phyloP scores from a whole-genome alignment of 2,797 vertebrate genomes.

The Pygocentrus nattereri region DNA sequence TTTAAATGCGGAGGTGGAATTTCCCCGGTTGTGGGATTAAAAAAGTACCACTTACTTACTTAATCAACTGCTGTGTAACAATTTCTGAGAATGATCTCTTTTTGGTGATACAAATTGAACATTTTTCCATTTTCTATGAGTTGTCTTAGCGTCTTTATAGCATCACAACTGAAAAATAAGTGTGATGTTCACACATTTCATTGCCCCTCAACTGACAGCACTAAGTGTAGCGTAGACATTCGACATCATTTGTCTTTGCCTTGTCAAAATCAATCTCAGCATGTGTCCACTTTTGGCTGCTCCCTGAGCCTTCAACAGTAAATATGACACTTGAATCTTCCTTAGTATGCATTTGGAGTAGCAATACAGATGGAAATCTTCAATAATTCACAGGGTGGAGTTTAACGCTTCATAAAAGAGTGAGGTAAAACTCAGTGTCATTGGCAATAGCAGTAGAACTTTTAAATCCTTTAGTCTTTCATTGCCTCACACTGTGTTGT shows the following conservation, averaged over 20 bases:
- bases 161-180: no score
- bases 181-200: no score
- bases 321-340: neutral
- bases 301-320: neutral
- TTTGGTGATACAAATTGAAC: no score
- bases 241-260: neutral
- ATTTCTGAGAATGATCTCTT: no score
- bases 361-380: neutral
- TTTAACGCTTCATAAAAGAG: no score
- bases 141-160: no score
- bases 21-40: no score
- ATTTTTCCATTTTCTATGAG: no score
- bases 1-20: no score
- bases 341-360: neutral
- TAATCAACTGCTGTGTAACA: no score
- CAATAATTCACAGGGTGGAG: neutral
- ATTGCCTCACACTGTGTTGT: neutral
- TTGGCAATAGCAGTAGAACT: neutral
- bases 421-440: neutral
- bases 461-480: neutral
- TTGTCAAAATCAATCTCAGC: neutral
- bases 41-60: no score
- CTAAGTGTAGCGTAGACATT: neutral
- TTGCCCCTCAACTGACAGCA: no score
- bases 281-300: neutral